Evolutionary conservation across 2,113 vertebrate genomes (phyloP).

Genomic region (Callopanchax toddi): DNA sequence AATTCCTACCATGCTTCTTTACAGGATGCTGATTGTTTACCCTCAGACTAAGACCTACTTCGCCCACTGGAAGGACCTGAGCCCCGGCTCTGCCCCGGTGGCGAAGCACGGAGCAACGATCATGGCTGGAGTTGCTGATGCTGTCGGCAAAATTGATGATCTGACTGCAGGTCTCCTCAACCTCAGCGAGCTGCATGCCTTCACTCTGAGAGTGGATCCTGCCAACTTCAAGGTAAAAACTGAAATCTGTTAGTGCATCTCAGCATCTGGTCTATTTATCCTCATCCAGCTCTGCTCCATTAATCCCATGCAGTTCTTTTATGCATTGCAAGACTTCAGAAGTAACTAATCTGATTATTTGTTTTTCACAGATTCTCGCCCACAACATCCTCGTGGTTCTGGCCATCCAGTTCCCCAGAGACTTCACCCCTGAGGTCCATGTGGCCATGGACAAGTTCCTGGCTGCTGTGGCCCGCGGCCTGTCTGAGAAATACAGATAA

Average conservation of each 20-base stretch:
- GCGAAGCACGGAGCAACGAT: conserved; percentile 80
- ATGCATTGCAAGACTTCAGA: no score
- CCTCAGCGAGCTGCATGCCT: conserved; percentile 88
- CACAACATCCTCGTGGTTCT: conserved; percentile 71
- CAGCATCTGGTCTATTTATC: neutral
- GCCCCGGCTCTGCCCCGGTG: conserved; percentile 65
- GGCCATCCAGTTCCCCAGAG: conserved; percentile 53
- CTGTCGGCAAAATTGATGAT: conserved; percentile 79
- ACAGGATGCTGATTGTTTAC: conserved; percentile 77
- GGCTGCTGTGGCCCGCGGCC: conserved; percentile 53
- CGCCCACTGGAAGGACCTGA: conserved; percentile 82
- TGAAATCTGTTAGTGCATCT: neutral
- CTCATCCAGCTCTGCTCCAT: no score
- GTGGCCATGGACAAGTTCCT: conserved; percentile 78
- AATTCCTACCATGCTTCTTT: neutral
- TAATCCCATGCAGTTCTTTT: no score
- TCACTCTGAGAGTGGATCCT: conserved; percentile 86
- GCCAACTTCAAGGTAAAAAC: conserved; percentile 84
- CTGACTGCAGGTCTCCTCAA: conserved; percentile 67
- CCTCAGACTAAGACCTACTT: conserved; percentile 91
- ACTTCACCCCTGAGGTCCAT: conserved; percentile 78
- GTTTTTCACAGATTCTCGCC: conserved; percentile 57
- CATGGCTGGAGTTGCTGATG: conserved; percentile 66
- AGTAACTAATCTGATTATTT: neutral
- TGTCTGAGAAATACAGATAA: conserved; percentile 59